phyloP scores from a whole-genome alignment of 2,888 invertebrate genomes.

The Galerucella nymphaeae region DNA sequence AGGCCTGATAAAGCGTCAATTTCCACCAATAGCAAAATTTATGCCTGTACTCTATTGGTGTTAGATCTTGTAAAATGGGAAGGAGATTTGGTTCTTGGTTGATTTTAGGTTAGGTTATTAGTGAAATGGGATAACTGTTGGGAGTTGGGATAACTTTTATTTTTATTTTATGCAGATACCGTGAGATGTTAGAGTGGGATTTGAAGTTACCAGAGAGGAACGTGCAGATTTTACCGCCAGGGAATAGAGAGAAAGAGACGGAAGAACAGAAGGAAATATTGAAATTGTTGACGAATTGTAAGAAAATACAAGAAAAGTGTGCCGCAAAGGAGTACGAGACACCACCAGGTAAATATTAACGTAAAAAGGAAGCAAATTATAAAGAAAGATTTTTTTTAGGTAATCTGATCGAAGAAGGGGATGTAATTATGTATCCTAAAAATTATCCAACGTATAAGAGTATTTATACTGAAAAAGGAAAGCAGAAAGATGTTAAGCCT shows the following conservation, averaged over 20 bases:
- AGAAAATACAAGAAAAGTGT: slow-evolving; percentile 15
- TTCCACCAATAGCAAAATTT: no score
- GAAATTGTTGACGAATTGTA: background rate
- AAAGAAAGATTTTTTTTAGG: background rate
- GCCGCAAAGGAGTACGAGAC: slow-evolving; percentile 46
- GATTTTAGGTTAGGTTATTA: no score
- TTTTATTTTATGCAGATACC: slow-evolving; percentile 41
- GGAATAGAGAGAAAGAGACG: slow-evolving; percentile 39
- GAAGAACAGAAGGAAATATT: slow-evolving; percentile 30
- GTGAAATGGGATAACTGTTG: no score
- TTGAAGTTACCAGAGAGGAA: slow-evolving; percentile 51
- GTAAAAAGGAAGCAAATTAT: background rate
- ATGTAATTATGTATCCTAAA: slow-evolving; percentile 47
- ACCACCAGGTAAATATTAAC: slow-evolving; percentile 37
- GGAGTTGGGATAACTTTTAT: no score
- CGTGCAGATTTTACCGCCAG: slow-evolving; percentile 52
- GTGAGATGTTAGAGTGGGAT: slow-evolving; percentile 59
- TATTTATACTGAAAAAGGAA: slow-evolving; percentile 41
- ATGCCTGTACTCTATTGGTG: no score
- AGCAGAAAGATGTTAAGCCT: slow-evolving; percentile 39
- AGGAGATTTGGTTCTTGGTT: background rate
- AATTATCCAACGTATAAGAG: slow-evolving; percentile 43
- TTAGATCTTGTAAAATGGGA: background rate
- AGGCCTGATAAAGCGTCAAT: no score
- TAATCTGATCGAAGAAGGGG: slow-evolving; percentile 47